Evolutionary conservation across 2,113 vertebrate species (phyloP).

Genomic region (Trichechus manatus): DNA sequence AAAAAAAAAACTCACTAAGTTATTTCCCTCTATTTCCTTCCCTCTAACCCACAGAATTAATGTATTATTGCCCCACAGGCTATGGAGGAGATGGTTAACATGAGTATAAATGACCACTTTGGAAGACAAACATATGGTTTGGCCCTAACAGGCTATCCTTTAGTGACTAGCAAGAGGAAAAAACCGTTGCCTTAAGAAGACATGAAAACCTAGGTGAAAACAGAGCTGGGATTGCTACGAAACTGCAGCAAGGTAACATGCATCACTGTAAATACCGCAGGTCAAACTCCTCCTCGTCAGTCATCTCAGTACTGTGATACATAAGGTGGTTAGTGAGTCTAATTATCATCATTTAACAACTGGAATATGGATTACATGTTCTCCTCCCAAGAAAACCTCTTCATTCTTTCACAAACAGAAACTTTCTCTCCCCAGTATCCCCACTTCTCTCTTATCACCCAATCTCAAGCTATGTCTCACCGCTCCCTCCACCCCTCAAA

Average conservation of each 20-base stretch:
- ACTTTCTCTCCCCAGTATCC: neutral
- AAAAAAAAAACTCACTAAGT: neutral
- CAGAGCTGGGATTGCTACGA: neutral
- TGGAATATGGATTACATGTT: neutral
- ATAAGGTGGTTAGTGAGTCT: neutral
- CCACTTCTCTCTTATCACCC: neutral
- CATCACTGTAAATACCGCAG: neutral
- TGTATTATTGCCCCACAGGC: neutral
- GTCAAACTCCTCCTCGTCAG: neutral
- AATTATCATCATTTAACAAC: neutral
- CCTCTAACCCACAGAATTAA: conserved; percentile 29
- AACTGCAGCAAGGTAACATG: neutral
- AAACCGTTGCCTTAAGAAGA: neutral
- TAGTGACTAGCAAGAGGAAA: neutral
- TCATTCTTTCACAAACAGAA: neutral
- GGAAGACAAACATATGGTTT: neutral
- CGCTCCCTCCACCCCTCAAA: neutral
- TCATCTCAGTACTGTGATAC: neutral
- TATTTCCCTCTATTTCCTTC: neutral
- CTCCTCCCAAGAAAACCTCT: neutral
- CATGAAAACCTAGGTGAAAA: neutral
- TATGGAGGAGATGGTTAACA: neutral
- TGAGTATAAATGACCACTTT: neutral
- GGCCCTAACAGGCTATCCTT: neutral
- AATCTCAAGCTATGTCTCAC: neutral